phyloP scores from a whole-genome alignment of 1,140 invertebrate genomes.

The Tribolium madens region DNA sequence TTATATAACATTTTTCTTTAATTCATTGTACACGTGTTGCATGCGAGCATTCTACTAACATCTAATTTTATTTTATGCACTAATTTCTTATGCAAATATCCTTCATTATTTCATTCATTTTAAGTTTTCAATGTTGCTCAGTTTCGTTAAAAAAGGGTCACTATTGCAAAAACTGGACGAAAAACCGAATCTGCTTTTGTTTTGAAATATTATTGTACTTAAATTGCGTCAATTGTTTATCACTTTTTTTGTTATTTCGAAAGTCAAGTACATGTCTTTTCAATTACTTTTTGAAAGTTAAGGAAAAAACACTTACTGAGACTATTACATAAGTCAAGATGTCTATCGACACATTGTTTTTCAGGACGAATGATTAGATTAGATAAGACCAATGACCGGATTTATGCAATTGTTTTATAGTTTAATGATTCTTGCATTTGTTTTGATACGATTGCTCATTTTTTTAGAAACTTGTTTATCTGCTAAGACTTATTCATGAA shows the following conservation, averaged over 20 bases:
- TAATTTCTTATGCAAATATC: slow-evolving; percentile 22
- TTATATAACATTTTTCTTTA: not conserved
- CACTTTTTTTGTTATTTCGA: not conserved
- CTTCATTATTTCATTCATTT: slow-evolving; percentile 47
- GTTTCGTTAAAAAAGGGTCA: not conserved
- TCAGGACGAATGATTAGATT: no score
- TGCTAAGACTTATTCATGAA: no score
- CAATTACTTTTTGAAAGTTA: not conserved
- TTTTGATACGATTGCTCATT: no score
- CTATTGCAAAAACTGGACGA: not conserved
- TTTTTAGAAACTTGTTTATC: no score
- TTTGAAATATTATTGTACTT: no score
- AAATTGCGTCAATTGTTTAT: no score
- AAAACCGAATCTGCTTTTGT: no score
- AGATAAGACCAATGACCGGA: no score
- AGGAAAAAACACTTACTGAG: slow-evolving; percentile 13
- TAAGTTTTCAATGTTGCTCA: slow-evolving; percentile 7
- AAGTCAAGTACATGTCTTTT: slow-evolving; percentile 14
- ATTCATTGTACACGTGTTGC: slow-evolving; percentile 4
- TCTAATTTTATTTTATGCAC: slow-evolving; percentile 11
- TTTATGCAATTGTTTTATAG: no score
- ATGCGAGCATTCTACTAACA: slow-evolving; percentile 33
- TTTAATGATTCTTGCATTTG: no score
- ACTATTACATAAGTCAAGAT: no score
- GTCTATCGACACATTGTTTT: no score